Base-by-base conservation (phyloP, 2,797 vertebrate species). In the Babyrousa celebensis region DNA sequence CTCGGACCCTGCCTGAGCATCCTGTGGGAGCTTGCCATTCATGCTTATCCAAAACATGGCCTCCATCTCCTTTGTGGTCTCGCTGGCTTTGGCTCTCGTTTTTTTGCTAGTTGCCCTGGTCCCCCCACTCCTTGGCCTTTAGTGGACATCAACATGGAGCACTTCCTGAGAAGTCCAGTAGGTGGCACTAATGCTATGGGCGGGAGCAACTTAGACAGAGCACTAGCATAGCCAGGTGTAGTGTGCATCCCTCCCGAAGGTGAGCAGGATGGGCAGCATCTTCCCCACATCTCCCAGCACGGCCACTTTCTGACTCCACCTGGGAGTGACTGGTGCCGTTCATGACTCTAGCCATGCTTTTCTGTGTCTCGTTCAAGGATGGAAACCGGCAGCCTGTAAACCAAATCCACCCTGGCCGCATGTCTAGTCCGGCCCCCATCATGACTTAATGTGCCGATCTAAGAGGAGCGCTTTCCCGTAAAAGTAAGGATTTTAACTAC, bases 151-250 rank as follows among this genome's bases (percentile, higher is more conserved):
- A 40, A 43, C 40, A 0, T 20, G 48, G 7, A 60, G 88, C 20
- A 8, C 68, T 94, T 72, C 86, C 83, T 15, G 14, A 1, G 1
- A 67, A 29, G 27, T 48, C 96, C 97, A 94, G 93, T 67, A 96
- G 97, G 56, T 86, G 96, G 72, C 43, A 23, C 56, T 60, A 67
- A 29, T 25, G 72, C 67, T 70, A 68, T 43, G 58, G 84, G n/a
- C 1, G 5, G 32, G 54, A 85, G 17, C 56, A 43, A 27, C 58
- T 77, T 54, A 16, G 7, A 27, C 62, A 5, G 17, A 40, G 23
- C 25, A 4, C 12, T 23, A 9, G 16, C 3, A 3, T 23, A 5
- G 40, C 15, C 58, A 18, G 36, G 48, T 63, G 27, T 21, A 5
- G 21, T 36, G 1, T 1, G 17, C 54, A n/a, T 29, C 40, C 25